Base-by-base conservation (phyloP, 2,113 vertebrate genomes). In the Hymenochirus boettgeri region DNA sequence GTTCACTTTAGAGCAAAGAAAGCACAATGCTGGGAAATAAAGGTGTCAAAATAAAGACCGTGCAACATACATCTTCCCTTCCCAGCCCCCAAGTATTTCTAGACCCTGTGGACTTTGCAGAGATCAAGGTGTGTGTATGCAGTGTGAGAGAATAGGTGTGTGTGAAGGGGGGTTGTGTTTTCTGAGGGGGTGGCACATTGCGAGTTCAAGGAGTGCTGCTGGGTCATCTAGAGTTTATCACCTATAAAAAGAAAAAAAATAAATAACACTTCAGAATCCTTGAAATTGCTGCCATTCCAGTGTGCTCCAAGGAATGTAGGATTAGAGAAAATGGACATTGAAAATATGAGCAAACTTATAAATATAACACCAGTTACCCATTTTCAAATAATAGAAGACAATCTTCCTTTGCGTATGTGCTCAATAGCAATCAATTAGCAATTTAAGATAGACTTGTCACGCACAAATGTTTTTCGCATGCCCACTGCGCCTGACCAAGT, bases 211-310 rank as follows among this genome's bases (percentile, higher is more conserved):
- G 65, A 69, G 65, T 53, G 65, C 47, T 53, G 31, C 18, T 45
- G 65, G 65, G 57, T 69, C 65, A 69, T 47, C 29, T 29, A 69
- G 48, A 69, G 65, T 69, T 69, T 69, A 69, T 69, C 65, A 59
- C 56, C 65, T 57, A 69, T 69, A 69, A 52, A 69, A 67, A 67
- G 47, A 59, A 67, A 31, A 59, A 58, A 60, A 69, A 69, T 52
- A 69, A 69, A 69, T 59, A 69, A 69, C 65, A 69, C 65, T 69
- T 69, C 56, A 69, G 25, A 69, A 69, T 69, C 65, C 65, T 69
- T 69, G 65, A 69, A 69, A 69, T 69, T 39, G 45, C 56, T 69
- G 65, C 57, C 65, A 69, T 69, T 69, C 65, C 65, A 69, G 31
- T 45, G 55, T 24, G 56, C 56, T 45, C 42, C n/a, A 25, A 69